phyloP scores from a whole-genome alignment of 2,888 invertebrate genomes.

The Metallyticus violacea region DNA sequence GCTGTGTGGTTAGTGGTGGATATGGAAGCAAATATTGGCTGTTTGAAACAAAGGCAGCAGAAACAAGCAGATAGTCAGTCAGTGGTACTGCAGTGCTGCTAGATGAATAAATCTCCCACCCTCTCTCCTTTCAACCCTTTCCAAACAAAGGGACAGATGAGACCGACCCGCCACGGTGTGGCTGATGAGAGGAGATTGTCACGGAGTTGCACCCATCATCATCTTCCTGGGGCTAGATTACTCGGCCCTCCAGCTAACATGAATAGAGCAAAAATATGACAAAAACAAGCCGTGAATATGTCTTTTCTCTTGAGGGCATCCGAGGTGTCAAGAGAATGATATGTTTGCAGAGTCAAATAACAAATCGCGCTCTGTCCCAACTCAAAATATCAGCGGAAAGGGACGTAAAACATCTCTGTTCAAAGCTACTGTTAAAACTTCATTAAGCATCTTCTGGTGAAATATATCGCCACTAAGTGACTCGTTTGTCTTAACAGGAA shows the following conservation, averaged over 20 bases:
- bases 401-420: too few relatives aligned
- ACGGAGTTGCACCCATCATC: neutral
- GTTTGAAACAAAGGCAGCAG: slow-evolving; percentile 4
- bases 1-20: neutral
- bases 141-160: neutral
- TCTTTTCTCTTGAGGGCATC: neutral
- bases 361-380: neutral
- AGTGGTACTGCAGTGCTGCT: neutral
- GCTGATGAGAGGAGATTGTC: neutral
- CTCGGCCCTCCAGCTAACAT: neutral
- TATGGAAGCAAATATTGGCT: slow-evolving; percentile 8
- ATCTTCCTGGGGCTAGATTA: neutral
- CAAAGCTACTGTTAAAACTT: too few relatives aligned
- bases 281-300: too few relatives aligned
- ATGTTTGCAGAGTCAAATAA: neutral
- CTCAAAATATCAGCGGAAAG: neutral
- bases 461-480: too few relatives aligned
- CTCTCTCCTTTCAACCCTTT: neutral
- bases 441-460: too few relatives aligned
- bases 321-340: neutral
- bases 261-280: neutral
- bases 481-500: too few relatives aligned
- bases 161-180: neutral
- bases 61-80: too few relatives aligned
- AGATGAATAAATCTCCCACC: neutral